A percentile compares a stretch with the other conserved stretches of the same genome.
These are phyloP conservation scores for Alca torda DNA, from an alignment of 2,797 vertebrate species.

Conservation along the genomic window DNA sequence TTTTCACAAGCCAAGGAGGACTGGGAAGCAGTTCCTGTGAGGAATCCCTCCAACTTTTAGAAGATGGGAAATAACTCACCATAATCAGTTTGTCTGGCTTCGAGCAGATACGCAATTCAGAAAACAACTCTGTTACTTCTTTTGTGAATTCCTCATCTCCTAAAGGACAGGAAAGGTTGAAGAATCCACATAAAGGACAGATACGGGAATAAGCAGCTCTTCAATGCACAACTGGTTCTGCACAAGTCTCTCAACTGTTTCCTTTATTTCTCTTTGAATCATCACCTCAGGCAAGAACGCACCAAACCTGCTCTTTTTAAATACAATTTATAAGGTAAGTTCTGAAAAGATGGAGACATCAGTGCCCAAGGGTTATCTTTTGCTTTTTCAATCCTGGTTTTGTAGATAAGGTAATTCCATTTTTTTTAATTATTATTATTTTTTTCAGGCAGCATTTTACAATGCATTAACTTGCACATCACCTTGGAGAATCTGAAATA, in stretches of 20 bases:
- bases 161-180: conserved; percentile 63
- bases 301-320: not conserved
- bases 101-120: conserved; percentile 80
- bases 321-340: not conserved
- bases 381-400: not conserved
- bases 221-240: not conserved
- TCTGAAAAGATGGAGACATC: not conserved
- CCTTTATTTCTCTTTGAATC: not conserved
- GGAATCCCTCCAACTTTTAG: not conserved
- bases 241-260: not conserved
- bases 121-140: conserved; percentile 84
- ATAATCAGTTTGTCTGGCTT: conserved; percentile 83
- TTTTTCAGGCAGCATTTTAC: conserved; percentile 16
- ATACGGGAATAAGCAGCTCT: not conserved
- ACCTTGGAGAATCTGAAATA: conserved; percentile 46
- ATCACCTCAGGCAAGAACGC: not conserved
- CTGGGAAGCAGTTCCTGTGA: not conserved
- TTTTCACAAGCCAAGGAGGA: not conserved
- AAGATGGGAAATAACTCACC: conserved; percentile 73
- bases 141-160: conserved; percentile 86
- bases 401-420: not conserved
- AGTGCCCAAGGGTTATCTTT: not conserved
- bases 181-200: conserved; percentile 1
- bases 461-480: conserved; percentile 16
- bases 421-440: not conserved